A percentile compares a stretch with the other conserved stretches of the same genome.
These are phyloP conservation scores for Andrena fulva DNA, from an alignment of 2,888 invertebrate genomes.

Conservation along the genomic window DNA sequence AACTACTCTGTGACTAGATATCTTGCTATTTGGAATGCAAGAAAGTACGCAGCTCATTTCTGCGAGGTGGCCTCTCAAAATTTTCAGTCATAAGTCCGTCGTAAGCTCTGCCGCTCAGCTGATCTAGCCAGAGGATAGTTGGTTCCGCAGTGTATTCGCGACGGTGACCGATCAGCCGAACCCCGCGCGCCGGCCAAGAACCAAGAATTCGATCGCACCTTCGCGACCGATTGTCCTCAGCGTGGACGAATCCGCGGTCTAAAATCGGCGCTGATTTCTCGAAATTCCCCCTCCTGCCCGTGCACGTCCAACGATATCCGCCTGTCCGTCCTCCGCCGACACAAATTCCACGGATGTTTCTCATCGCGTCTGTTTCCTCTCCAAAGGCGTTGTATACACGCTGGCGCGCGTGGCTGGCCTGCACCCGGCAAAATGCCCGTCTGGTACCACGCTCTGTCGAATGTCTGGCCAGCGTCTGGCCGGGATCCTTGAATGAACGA, in stretches of 20 bases:
- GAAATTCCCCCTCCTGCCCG: neutral
- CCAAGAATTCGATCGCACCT: conserved; percentile 43
- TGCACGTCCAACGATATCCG: neutral
- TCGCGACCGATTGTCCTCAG: conserved; percentile 2
- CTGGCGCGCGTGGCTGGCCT: conserved; percentile 43
- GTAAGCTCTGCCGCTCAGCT: too few species aligned
- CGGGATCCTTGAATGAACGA: conserved; percentile 82
- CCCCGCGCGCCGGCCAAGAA: neutral
- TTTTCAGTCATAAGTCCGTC: too few species aligned
- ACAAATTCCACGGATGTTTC: conserved; percentile 32
- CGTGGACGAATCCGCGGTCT: neutral
- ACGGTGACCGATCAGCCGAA: too few species aligned
- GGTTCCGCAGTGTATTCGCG: too few species aligned
- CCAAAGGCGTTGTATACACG: conserved; percentile 53
- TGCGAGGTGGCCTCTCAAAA: too few species aligned
- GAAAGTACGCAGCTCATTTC: too few species aligned
- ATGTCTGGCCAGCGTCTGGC: conserved; percentile 80
- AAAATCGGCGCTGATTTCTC: neutral
- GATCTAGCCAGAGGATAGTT: too few species aligned
- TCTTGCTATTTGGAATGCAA: too few species aligned
- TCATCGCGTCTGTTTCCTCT: conserved; percentile 49
- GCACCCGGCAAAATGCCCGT: conserved; percentile 70
- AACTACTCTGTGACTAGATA: too few species aligned
- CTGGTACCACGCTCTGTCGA: conserved; percentile 74
- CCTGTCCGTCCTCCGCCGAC: conserved; percentile 11